These are phyloP conservation scores for Orthonyx spaldingii DNA, from an alignment of 2,113 vertebrate species.

Conservation along the genomic window DNA sequence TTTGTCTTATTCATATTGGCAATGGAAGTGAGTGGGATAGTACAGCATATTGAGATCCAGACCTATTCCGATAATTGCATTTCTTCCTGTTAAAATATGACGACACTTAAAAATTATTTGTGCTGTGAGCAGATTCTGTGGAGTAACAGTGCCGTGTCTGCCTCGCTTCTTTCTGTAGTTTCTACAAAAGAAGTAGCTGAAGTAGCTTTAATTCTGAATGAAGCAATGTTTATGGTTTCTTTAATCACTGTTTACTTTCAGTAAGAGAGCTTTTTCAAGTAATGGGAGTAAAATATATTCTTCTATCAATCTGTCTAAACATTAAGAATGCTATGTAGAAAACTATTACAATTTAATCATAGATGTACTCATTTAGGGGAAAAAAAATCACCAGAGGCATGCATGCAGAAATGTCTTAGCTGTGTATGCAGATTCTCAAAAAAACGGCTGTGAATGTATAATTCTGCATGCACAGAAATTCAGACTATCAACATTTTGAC, in stretches of 20 bases:
- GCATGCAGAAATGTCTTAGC: neutral
- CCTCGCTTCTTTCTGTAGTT: neutral
- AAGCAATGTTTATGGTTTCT: conserved; percentile 21
- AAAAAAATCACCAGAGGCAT: neutral
- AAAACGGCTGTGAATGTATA: neutral
- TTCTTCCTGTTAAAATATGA: neutral
- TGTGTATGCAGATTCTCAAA: neutral
- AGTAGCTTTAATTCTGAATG: neutral
- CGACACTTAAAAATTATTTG: neutral
- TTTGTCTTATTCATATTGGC: neutral
- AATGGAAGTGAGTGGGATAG: neutral
- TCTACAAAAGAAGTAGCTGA: neutral
- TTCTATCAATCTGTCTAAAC: neutral
- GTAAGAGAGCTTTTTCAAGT: conserved; percentile 21
- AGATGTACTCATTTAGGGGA: neutral
- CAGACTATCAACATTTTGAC: neutral
- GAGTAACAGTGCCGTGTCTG: neutral
- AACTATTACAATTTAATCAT: conserved; percentile 13
- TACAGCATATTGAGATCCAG: neutral
- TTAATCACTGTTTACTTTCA: conserved; percentile 52
- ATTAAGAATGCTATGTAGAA: neutral
- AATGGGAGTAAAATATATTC: conserved; percentile 1
- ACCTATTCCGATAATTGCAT: neutral
- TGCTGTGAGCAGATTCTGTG: neutral
- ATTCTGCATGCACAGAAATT: neutral